Conservation (phyloP, 2,113 vertebrate genomes). For the Pontoporia blainvillei region DNA sequence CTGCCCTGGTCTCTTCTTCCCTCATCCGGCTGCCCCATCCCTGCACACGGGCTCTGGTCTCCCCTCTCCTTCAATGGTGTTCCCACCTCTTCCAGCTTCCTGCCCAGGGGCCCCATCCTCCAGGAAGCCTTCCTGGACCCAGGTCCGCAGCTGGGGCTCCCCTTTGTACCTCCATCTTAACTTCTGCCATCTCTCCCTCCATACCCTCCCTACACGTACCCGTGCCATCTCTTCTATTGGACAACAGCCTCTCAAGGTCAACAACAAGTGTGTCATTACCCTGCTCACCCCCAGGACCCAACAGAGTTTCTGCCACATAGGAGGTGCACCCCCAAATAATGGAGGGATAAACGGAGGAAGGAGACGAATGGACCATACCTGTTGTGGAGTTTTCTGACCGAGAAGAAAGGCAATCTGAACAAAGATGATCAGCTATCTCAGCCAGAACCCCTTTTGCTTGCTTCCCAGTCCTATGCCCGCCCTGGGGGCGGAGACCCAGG, state of each 20-base stretch:
- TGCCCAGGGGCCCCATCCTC: neutral
- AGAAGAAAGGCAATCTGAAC: neutral
- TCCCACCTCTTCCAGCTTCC: neutral
- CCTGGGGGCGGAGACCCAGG: neutral
- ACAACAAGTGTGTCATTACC: neutral
- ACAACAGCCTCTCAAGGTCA: neutral
- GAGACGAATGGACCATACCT: neutral
- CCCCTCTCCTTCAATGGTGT: fast-evolving
- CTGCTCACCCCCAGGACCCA: neutral
- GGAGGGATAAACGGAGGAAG: neutral
- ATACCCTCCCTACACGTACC: neutral
- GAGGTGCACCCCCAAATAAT: neutral
- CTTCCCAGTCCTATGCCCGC: neutral
- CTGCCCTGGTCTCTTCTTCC: neutral
- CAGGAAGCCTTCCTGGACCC: neutral
- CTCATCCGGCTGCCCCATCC: fast-evolving
- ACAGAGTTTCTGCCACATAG: neutral
- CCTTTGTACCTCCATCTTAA: no score
- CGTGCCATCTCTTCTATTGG: fast-evolving
- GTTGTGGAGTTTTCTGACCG: neutral
- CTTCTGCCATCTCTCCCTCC: neutral
- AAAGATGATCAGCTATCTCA: no score
- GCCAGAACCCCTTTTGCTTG: neutral
- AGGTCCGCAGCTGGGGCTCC: neutral
- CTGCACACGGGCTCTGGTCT: fast-evolving